Evolutionary conservation across 2,113 vertebrate genomes (phyloP).

Genomic region (Malurus alboscapulatus): DNA sequence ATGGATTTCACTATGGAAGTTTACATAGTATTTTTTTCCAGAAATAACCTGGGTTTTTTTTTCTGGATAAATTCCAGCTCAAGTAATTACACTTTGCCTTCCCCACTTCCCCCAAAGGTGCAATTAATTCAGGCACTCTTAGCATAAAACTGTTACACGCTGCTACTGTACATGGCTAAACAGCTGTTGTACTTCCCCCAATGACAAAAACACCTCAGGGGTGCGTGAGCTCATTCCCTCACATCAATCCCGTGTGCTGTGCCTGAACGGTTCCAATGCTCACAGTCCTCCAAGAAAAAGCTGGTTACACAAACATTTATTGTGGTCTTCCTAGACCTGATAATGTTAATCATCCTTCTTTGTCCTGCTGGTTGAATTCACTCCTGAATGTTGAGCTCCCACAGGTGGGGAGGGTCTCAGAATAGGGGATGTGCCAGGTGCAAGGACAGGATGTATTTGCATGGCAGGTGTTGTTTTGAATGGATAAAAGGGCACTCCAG

Average conservation of each 20-base stretch:
- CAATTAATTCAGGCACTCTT: constrained; percentile 39
- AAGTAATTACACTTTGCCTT: constrained; percentile 23
- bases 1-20: neutral
- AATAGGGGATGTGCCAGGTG: neutral
- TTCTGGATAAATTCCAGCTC: constrained; percentile 1
- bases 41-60: neutral
- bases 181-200: neutral
- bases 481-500: neutral
- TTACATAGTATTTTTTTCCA: neutral
- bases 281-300: neutral
- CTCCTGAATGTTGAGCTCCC: neutral
- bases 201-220: neutral
- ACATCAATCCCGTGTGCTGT: neutral
- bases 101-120: neutral
- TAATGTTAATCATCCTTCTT: neutral
- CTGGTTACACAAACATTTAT: neutral
- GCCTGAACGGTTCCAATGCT: neutral
- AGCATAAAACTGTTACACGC: neutral
- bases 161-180: neutral
- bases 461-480: neutral
- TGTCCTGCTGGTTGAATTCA: neutral
- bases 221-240: neutral
- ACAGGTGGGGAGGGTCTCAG: neutral
- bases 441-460: neutral
- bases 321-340: neutral